phyloP scores from a whole-genome alignment of 2,113 vertebrate genomes.

The Leucopternis melanops region DNA sequence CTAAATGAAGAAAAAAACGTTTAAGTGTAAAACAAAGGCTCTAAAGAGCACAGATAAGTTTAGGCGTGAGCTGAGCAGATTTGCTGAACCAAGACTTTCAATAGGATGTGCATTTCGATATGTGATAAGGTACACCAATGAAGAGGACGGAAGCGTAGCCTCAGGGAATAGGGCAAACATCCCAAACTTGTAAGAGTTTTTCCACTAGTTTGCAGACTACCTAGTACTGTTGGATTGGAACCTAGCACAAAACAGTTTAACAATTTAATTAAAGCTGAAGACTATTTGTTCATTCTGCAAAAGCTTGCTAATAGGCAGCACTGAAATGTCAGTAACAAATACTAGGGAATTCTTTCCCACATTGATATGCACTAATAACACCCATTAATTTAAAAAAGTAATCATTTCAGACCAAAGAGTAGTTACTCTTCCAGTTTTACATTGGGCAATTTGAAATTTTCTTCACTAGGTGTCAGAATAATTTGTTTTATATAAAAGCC shows the following conservation, averaged over 20 bases:
- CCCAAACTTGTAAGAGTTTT: not conserved
- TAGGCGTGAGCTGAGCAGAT: not conserved
- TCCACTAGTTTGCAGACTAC: not conserved
- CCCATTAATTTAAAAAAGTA: not conserved
- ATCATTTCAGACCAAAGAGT: not conserved
- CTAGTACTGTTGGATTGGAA: not conserved
- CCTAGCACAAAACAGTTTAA: not conserved
- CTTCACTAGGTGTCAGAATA: not conserved
- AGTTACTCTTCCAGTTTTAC: not conserved
- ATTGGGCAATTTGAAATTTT: not conserved
- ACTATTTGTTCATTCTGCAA: not conserved
- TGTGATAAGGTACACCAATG: accelerated
- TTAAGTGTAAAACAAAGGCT: not conserved
- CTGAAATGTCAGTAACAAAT: not conserved
- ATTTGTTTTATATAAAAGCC: not conserved
- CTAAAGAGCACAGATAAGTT: not conserved
- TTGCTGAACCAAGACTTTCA: not conserved
- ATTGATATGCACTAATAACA: not conserved
- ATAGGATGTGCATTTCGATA: not conserved
- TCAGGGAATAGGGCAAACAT: not conserved
- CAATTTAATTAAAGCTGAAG: not conserved
- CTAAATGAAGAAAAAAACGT: not conserved
- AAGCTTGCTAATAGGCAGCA: not conserved
- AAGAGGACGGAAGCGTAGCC: not conserved
- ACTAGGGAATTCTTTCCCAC: not conserved